These are phyloP conservation scores for Drosophila pseudotalamancana DNA, from an alignment of 2,888 invertebrate genomes.

Conservation along the genomic window DNA sequence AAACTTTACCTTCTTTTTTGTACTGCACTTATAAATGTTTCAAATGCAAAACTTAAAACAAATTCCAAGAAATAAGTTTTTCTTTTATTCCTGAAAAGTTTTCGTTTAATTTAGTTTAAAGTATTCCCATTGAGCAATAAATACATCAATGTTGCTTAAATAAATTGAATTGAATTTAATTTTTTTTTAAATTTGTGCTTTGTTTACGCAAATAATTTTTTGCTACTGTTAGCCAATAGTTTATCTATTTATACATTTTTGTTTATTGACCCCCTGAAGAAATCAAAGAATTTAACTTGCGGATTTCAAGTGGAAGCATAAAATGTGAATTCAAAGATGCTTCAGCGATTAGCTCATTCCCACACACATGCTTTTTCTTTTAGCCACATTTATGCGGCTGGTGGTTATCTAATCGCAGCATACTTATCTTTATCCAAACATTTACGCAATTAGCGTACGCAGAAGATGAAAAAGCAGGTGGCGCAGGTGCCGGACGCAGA, in stretches of 20 bases:
- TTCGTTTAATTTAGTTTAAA: too few relatives aligned
- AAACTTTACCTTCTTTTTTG: too few relatives aligned
- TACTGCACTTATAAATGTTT: too few relatives aligned
- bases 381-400: not conserved
- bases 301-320: slow-evolving; percentile 52
- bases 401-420: slow-evolving; percentile 66
- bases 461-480: slow-evolving; percentile 33
- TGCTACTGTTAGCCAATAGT: not conserved
- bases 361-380: slow-evolving; percentile 17
- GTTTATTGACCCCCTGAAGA: slow-evolving; percentile 4
- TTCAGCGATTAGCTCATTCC: slow-evolving; percentile 42
- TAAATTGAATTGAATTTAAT: not conserved
- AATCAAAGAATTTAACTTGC: slow-evolving; percentile 30
- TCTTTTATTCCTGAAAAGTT: too few relatives aligned
- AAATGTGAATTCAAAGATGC: slow-evolving; percentile 39
- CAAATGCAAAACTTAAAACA: too few relatives aligned
- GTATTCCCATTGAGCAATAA: not conserved
- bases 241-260: slow-evolving; percentile 22
- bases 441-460: slow-evolving; percentile 54
- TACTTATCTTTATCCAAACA: slow-evolving; percentile 57
- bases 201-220: slow-evolving; percentile 10
- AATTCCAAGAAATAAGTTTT: too few relatives aligned
- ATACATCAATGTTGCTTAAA: not conserved
- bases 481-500: slow-evolving; percentile 1
- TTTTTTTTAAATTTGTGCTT: slow-evolving; percentile 1